These are phyloP conservation scores for Gopherus evgoodei DNA, from an alignment of 2,113 vertebrate genomes.

Conservation along the genomic window DNA sequence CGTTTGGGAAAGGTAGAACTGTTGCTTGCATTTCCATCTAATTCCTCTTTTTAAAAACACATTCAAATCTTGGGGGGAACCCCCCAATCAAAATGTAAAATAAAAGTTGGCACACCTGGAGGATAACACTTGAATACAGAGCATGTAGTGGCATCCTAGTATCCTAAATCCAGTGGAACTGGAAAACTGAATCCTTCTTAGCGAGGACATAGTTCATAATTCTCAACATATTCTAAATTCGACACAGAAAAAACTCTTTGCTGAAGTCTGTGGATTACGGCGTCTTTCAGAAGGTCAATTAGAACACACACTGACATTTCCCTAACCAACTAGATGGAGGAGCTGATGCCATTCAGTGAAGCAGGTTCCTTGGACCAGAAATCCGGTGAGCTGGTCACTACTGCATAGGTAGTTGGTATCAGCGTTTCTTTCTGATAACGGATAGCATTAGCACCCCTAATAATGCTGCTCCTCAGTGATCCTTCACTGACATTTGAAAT, in stretches of 20 bases:
- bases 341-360: not conserved
- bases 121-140: not conserved
- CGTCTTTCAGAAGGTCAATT: not conserved
- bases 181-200: not conserved
- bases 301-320: not conserved
- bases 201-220: not conserved
- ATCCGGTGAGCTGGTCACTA: not conserved
- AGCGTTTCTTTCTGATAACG: not conserved
- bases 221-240: not conserved
- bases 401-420: not conserved
- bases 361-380: not conserved
- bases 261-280: not conserved
- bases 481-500: not conserved
- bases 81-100: not conserved
- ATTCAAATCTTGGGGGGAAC: not conserved
- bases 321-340: not conserved
- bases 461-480: not conserved
- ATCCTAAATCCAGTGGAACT: not conserved
- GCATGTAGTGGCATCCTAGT: not conserved
- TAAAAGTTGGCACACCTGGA: not conserved
- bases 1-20: not conserved
- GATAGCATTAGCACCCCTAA: not conserved
- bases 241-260: conserved; percentile 26
- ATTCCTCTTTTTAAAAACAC: not conserved
- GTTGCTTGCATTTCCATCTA: not conserved